Evolutionary conservation across 2,888 invertebrate genomes (phyloP).

Genomic region (Orthonevra nobilis): DNA sequence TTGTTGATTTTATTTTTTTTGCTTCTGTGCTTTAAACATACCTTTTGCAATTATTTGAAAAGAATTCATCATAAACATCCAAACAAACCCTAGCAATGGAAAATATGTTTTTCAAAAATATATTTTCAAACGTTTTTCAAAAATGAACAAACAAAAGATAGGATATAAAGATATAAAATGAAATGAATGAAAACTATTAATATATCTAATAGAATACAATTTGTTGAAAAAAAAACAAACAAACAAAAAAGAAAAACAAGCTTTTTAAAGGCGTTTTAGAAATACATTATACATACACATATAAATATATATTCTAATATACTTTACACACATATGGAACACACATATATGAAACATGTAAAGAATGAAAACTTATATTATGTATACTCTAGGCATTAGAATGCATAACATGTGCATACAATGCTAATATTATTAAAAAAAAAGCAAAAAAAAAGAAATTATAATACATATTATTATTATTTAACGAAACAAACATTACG

Average conservation of each 20-base stretch:
- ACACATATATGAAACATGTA: conserved; percentile 44
- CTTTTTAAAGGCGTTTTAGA: conserved; percentile 63
- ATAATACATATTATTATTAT: conserved; percentile 36
- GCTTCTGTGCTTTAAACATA: neutral
- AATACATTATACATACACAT: conserved; percentile 59
- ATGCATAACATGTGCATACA: conserved; percentile 57
- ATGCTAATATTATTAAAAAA: conserved; percentile 48
- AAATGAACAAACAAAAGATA: conserved; percentile 71
- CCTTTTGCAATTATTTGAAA: conserved; percentile 1
- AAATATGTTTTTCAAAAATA: conserved; percentile 66
- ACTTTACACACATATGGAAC: conserved; percentile 66
- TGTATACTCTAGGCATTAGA: conserved; percentile 62
- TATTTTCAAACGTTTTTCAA: conserved; percentile 75
- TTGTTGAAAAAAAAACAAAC: too few relatives aligned
- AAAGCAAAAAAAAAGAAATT: conserved; percentile 10
- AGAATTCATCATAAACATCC: neutral
- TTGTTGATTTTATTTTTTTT: conserved; percentile 22
- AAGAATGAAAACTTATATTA: conserved; percentile 41
- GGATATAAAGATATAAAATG: too few relatives aligned
- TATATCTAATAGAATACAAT: conserved; percentile 71
- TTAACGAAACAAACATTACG: conserved; percentile 11
- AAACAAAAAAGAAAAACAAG: too few relatives aligned
- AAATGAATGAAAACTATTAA: conserved; percentile 67
- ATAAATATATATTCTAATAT: conserved; percentile 66
- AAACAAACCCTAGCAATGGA: conserved; percentile 20